A percentile compares a stretch with the other conserved stretches of the same genome.
Conservation (phyloP, 2,113 vertebrate species). For the Brachirus orientalis region DNA sequence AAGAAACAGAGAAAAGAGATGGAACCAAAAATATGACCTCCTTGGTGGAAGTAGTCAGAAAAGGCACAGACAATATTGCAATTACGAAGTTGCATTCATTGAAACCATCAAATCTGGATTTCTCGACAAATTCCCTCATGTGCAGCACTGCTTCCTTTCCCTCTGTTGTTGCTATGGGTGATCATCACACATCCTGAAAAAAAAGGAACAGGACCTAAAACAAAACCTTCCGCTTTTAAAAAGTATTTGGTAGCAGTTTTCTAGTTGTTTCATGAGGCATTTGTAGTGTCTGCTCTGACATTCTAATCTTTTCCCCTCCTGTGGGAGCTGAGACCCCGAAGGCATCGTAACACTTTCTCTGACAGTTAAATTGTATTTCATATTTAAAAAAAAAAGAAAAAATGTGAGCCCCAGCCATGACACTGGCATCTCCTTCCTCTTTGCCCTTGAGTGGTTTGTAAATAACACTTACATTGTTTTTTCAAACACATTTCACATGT, state of each 20-base stretch:
- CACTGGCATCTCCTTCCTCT: slow-evolving; percentile 52
- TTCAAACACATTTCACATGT: slow-evolving; percentile 79
- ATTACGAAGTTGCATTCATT: slow-evolving; percentile 15
- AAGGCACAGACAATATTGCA: slow-evolving; percentile 8
- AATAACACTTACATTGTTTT: slow-evolving; percentile 75
- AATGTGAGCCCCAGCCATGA: slow-evolving; percentile 56
- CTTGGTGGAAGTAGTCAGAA: background rate
- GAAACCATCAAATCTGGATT: slow-evolving; percentile 10
- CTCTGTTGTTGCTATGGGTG: background rate
- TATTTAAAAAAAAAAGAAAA: slow-evolving; percentile 37
- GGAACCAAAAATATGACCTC: no score
- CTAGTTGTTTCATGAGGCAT: slow-evolving; percentile 36
- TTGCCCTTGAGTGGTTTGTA: slow-evolving; percentile 73
- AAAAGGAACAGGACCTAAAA: background rate
- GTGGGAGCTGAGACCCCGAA: slow-evolving; percentile 54
- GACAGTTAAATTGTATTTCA: slow-evolving; percentile 55
- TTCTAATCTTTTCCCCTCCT: slow-evolving; percentile 58
- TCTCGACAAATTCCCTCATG: slow-evolving; percentile 23
- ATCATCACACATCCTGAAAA: background rate
- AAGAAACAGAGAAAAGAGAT: no score
- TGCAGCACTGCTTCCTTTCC: background rate
- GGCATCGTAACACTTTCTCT: slow-evolving; percentile 55
- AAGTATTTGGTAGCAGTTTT: slow-evolving; percentile 22
- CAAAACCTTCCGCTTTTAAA: background rate
- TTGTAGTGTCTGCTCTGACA: slow-evolving; percentile 52